A percentile compares a stretch with the other conserved stretches of the same genome.
phyloP scores from a whole-genome alignment of 2,113 vertebrate species.

The Oenanthe oenanthe region DNA sequence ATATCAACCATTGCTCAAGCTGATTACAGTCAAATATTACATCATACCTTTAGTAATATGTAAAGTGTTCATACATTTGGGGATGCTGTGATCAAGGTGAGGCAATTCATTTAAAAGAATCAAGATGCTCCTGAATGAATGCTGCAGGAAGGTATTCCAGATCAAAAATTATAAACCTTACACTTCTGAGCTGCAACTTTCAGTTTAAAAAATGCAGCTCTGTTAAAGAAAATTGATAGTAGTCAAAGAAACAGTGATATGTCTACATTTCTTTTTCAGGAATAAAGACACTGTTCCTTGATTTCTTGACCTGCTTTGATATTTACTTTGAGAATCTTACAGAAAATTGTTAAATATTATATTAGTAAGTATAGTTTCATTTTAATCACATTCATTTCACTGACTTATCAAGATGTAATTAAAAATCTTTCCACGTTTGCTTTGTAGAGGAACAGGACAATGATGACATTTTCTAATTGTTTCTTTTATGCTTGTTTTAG shows the following conservation, averaged over 20 bases:
- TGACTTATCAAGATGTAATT: slow-evolving; percentile 8
- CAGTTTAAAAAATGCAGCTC: background rate
- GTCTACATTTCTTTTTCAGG: background rate
- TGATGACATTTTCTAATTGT: slow-evolving; percentile 65
- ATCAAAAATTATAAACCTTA: background rate
- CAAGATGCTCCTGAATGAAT: background rate
- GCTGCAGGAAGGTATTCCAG: background rate
- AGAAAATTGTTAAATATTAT: slow-evolving; percentile 20
- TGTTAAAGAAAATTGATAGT: background rate
- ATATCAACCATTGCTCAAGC: background rate
- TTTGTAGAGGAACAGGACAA: background rate
- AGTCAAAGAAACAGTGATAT: background rate
- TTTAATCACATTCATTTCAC: background rate
- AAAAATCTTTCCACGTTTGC: background rate
- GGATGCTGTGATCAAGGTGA: background rate
- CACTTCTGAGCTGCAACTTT: background rate
- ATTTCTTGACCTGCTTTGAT: slow-evolving; percentile 32
- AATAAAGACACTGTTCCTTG: background rate
- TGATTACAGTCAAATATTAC: background rate
- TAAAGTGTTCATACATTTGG: background rate
- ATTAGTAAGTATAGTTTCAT: background rate
- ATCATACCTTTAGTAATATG: background rate
- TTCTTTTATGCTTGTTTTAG: slow-evolving; percentile 48
- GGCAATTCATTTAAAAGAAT: background rate
- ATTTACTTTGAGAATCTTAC: slow-evolving; percentile 40